Evolutionary conservation across 2,113 vertebrate genomes (phyloP).

Genomic region (Theristicus caerulescens): DNA sequence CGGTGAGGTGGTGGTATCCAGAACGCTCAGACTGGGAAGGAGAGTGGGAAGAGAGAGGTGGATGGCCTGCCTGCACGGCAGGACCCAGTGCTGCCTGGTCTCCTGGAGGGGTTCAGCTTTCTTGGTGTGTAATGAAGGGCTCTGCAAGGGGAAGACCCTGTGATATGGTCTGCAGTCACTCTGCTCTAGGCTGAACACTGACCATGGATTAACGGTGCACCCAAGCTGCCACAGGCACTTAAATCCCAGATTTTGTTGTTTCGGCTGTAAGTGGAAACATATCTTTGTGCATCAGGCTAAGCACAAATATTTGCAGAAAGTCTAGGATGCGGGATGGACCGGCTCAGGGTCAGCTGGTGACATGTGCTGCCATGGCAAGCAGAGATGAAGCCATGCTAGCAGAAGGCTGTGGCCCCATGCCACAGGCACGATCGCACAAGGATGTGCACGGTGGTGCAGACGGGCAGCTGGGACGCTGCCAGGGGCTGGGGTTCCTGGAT

Average conservation of each 20-base stretch:
- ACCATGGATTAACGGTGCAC: fast-evolving
- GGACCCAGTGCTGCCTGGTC: neutral
- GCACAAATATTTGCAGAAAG: neutral
- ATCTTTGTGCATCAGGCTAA: neutral
- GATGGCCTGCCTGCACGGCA: neutral
- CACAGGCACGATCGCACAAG: neutral
- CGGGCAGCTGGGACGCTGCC: neutral
- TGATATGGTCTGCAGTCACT: neutral
- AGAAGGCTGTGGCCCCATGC: neutral
- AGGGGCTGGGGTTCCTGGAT: neutral
- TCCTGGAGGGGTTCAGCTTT: neutral
- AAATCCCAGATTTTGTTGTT: neutral
- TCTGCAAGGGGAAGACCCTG: neutral
- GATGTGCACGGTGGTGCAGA: neutral
- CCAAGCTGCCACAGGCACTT: neutral
- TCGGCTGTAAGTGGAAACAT: neutral
- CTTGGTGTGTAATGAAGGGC: neutral
- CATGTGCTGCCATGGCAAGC: neutral
- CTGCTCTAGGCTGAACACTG: neutral
- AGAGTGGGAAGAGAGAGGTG: neutral
- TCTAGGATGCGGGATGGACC: neutral
- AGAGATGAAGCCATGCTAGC: neutral
- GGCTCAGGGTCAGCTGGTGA: neutral
- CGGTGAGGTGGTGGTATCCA: neutral
- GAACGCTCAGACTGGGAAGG: fast-evolving